Conservation (phyloP, 1,140 invertebrate species). For the Centruroides vittatus region DNA sequence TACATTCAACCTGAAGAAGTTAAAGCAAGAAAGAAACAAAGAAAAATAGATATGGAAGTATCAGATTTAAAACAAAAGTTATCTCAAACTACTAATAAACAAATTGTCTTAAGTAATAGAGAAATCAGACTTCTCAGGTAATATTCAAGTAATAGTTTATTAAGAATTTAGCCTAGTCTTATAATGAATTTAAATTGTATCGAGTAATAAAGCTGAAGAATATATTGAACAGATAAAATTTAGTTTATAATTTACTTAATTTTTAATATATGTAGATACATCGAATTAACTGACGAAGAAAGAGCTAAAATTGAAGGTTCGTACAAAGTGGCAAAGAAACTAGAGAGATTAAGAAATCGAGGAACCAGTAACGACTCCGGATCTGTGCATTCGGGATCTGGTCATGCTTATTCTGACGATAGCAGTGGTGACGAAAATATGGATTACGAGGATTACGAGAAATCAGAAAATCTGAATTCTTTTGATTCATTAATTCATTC, state of each 20-base stretch:
- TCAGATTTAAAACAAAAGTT: slow-evolving; percentile 69
- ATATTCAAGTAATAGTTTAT: neutral
- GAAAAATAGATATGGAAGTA: slow-evolving; percentile 79
- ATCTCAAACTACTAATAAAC: slow-evolving; percentile 40
- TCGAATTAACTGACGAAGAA: slow-evolving; percentile 84
- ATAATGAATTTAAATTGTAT: no score
- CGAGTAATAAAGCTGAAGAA: no score
- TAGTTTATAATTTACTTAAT: no score
- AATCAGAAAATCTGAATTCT: slow-evolving; percentile 12
- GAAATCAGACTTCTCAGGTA: slow-evolving; percentile 74
- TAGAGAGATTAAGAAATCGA: slow-evolving; percentile 65
- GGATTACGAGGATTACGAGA: slow-evolving; percentile 12
- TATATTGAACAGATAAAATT: no score
- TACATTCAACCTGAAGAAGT: slow-evolving; percentile 71
- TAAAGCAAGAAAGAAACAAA: slow-evolving; percentile 65
- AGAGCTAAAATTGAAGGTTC: slow-evolving; percentile 82
- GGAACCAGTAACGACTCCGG: slow-evolving; percentile 19
- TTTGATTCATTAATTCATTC: slow-evolving; percentile 11
- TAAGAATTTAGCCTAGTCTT: no score
- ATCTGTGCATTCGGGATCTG: slow-evolving; percentile 16
- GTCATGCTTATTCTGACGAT: slow-evolving; percentile 19
- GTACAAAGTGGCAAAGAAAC: slow-evolving; percentile 80
- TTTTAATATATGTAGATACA: slow-evolving; percentile 40
- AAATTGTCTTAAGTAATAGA: slow-evolving; percentile 74
- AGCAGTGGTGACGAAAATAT: slow-evolving; percentile 16